Conservation (phyloP, 2,888 invertebrate species). For the Pseudanteris insignis region DNA sequence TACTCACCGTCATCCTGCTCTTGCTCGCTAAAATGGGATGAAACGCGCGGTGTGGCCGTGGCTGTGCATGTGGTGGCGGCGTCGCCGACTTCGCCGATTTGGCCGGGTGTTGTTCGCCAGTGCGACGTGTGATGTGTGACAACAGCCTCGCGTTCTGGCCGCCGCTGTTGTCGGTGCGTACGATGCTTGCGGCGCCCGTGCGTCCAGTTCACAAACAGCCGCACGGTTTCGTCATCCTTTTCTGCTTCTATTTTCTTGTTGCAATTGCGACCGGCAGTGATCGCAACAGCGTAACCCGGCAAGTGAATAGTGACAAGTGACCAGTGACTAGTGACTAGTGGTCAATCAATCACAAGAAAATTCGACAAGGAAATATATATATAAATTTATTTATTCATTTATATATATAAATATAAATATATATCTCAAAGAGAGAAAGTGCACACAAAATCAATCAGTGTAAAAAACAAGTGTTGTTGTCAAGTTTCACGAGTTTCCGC, state of each 20-base stretch:
- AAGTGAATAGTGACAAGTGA: too few relatives aligned
- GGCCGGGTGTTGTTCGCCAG: conserved; percentile 21
- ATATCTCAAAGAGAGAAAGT: background rate
- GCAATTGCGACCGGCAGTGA: background rate
- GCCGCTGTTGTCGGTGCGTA: conserved; percentile 2
- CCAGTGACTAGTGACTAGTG: conserved; percentile 24
- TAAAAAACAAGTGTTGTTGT: conserved; percentile 5
- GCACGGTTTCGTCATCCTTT: background rate
- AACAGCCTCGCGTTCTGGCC: too few relatives aligned
- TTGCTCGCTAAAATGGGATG: conserved; percentile 25
- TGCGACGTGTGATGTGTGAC: conserved; percentile 12
- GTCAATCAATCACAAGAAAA: too few relatives aligned
- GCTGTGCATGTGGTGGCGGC: conserved; percentile 15
- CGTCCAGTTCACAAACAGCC: background rate
- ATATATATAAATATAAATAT: background rate
- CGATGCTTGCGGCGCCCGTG: conserved; percentile 1
- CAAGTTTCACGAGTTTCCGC: background rate
- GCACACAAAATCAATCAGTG: conserved; percentile 7
- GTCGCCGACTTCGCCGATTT: conserved; percentile 22
- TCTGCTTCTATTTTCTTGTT: background rate
- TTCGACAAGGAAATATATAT: too few relatives aligned
- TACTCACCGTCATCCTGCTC: conserved; percentile 1
- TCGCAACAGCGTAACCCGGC: too few relatives aligned
- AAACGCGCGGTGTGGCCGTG: conserved; percentile 21
- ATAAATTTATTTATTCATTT: too few relatives aligned